These are phyloP conservation scores for Brachionus rubens DNA, from an alignment of 1,140 invertebrate species.

Conservation along the genomic window DNA sequence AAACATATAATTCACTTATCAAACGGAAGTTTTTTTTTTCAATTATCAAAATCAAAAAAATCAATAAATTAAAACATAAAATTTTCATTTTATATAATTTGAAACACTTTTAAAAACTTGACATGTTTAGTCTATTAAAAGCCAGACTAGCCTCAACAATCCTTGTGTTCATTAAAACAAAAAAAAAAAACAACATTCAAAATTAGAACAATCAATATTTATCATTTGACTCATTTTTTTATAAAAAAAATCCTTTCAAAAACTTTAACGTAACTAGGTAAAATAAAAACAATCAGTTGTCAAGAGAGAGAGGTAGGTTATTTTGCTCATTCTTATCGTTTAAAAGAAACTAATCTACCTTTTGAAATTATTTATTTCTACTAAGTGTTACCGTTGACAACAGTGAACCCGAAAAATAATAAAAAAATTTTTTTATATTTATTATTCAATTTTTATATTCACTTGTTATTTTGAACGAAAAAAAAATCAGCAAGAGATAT, in stretches of 20 bases:
- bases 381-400: constrained; percentile 37
- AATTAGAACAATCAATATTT: constrained; percentile 29
- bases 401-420: constrained; percentile 12
- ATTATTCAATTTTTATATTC: constrained; percentile 37
- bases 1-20: no score
- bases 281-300: constrained; percentile 22
- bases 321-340: no score
- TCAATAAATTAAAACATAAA: no score
- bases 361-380: neutral
- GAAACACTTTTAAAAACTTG: no score
- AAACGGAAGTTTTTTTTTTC: no score
- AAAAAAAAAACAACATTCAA: no score
- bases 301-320: neutral
- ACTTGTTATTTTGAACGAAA: constrained; percentile 9
- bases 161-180: no score
- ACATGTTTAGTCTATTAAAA: no score
- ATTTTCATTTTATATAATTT: no score
- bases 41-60: no score
- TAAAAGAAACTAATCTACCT: constrained; percentile 30
- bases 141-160: no score
- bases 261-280: constrained; percentile 22
- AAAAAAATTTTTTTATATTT: constrained; percentile 18
- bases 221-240: neutral
- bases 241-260: neutral
- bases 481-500: neutral